Evolutionary conservation across 2,888 invertebrate genomes (phyloP).

Genomic region (Acleris literana): DNA sequence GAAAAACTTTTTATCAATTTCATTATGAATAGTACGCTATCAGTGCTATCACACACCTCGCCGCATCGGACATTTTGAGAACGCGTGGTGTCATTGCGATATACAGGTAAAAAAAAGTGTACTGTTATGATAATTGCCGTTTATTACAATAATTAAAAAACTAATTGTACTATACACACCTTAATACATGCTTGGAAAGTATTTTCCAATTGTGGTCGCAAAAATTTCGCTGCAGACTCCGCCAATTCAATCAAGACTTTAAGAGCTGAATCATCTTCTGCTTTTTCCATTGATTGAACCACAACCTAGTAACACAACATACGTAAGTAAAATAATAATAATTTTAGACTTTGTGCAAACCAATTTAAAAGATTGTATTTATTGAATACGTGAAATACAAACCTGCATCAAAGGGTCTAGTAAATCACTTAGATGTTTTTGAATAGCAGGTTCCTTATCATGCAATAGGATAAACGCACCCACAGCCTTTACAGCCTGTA

Average conservation of each 20-base stretch:
- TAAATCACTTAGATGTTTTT: slow-evolving; percentile 94
- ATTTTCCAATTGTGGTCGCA: slow-evolving; percentile 92
- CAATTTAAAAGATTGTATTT: no score
- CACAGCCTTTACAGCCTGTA: slow-evolving; percentile 92
- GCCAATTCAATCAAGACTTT: slow-evolving; percentile 97
- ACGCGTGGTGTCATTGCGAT: no score
- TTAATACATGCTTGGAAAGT: slow-evolving; percentile 96
- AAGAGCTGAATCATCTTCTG: slow-evolving; percentile 94
- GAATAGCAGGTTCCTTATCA: slow-evolving; percentile 95
- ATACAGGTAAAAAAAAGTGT: no score
- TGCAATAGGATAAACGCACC: slow-evolving; percentile 95
- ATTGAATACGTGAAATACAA: slow-evolving; percentile 35
- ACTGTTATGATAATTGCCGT: no score
- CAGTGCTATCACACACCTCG: no score
- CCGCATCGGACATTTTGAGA: no score
- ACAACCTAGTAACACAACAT: slow-evolving; percentile 78
- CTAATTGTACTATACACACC: slow-evolving; percentile 67
- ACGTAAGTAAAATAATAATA: no score
- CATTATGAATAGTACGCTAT: no score
- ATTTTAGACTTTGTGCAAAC: no score
- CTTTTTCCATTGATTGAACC: slow-evolving; percentile 91
- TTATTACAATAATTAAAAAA: background rate
- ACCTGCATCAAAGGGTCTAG: slow-evolving; percentile 91
- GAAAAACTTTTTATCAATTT: no score
- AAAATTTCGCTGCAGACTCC: slow-evolving; percentile 95